Evolutionary conservation across 1,140 invertebrate genomes (phyloP).

Genomic region (Pristionchus pacificus): DNA sequence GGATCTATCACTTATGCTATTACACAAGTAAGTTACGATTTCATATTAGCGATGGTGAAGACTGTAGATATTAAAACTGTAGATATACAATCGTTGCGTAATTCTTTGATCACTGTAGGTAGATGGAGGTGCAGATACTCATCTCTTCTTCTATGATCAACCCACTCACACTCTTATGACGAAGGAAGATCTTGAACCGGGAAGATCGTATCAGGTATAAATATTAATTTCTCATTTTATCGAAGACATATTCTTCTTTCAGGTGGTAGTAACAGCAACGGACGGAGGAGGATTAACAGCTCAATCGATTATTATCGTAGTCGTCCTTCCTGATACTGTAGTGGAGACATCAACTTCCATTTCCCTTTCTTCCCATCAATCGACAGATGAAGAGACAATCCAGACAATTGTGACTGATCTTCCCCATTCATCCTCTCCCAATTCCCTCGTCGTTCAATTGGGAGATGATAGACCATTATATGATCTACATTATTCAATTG

Average conservation of each 20-base stretch:
- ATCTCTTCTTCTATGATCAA: constrained; percentile 46
- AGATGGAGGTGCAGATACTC: constrained; percentile 41
- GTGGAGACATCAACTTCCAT: not conserved
- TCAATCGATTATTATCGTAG: constrained; percentile 45
- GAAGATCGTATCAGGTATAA: constrained; percentile 45
- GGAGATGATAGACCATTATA: constrained; percentile 33
- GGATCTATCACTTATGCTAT: constrained; percentile 24
- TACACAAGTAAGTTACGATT: not conserved
- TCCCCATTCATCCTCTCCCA: constrained; percentile 47
- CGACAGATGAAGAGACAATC: constrained; percentile 31
- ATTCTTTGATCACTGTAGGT: constrained; percentile 33
- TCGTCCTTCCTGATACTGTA: not conserved
- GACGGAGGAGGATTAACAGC: constrained; percentile 47
- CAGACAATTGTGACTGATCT: constrained; percentile 50
- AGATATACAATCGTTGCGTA: too few relatives aligned
- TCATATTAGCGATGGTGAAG: not conserved
- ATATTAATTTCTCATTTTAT: not conserved
- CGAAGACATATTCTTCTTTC: constrained; percentile 17
- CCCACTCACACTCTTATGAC: constrained; percentile 44
- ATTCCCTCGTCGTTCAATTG: constrained; percentile 46
- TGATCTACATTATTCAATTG: constrained; percentile 41
- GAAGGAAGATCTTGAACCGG: constrained; percentile 42
- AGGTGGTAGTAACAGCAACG: constrained; percentile 42
- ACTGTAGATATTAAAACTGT: not conserved
- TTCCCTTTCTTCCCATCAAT: not conserved